These are phyloP conservation scores for Lucilia sericata DNA, from an alignment of 1,140 invertebrate species.

Conservation along the genomic window DNA sequence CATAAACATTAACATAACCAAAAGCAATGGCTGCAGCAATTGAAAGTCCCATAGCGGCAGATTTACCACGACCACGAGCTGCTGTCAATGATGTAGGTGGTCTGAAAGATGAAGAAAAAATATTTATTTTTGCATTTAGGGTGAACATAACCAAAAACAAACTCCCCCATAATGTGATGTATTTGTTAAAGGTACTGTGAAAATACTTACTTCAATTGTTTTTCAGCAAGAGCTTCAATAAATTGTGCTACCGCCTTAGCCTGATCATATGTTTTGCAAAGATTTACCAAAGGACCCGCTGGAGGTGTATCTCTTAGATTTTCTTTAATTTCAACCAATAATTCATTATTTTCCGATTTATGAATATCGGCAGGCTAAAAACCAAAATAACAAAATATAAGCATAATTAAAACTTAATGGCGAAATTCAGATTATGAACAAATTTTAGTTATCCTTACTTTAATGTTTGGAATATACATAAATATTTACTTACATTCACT, in stretches of 20 bases:
- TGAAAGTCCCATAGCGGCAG: conserved; percentile 95
- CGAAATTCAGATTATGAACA: conserved; percentile 1
- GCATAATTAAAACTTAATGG: conserved; percentile 1
- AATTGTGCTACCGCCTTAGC: conserved; percentile 93
- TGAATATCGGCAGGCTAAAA: conserved; percentile 52
- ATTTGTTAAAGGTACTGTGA: neutral
- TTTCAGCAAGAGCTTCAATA: conserved; percentile 95
- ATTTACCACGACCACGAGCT: conserved; percentile 96
- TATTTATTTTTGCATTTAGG: too few species aligned
- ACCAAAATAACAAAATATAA: neutral
- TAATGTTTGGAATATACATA: neutral
- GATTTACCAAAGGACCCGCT: conserved; percentile 88
- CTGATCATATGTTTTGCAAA: conserved; percentile 95
- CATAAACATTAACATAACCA: conserved; percentile 98
- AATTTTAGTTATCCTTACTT: too few species aligned
- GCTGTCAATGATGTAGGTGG: conserved; percentile 96
- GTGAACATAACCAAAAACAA: too few species aligned
- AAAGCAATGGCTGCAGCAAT: conserved; percentile 87
- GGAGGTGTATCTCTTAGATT: conserved; percentile 87
- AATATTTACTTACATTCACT: conserved; percentile 70
- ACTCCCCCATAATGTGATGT: too few species aligned
- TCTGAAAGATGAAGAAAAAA: conserved; percentile 60
- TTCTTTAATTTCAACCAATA: conserved; percentile 80
- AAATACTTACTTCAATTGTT: conserved; percentile 71
- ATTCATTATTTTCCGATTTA: conserved; percentile 69